phyloP scores from a whole-genome alignment of 2,113 vertebrate species.

The Cacatua alba region DNA sequence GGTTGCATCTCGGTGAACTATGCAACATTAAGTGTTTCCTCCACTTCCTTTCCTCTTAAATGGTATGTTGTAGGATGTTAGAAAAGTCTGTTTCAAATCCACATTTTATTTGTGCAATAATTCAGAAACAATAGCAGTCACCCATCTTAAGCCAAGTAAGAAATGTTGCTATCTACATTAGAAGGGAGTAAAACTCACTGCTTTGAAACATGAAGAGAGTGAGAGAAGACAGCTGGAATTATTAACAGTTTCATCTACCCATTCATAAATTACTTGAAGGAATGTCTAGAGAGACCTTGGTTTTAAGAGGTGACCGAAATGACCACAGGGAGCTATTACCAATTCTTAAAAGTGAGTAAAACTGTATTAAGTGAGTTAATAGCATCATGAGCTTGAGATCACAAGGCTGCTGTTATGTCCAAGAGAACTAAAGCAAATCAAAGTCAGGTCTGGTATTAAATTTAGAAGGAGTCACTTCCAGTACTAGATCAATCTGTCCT shows the following conservation, averaged over 20 bases:
- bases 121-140: not conserved
- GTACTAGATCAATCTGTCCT: not conserved
- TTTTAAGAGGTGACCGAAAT: not conserved
- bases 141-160: not conserved
- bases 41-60: not conserved
- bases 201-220: not conserved
- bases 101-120: not conserved
- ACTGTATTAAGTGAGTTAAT: not conserved
- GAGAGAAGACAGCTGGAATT: not conserved
- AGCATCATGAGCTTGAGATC: not conserved
- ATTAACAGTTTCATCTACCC: not conserved
- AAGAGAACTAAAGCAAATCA: not conserved
- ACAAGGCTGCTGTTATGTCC: not conserved
- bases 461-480: not conserved
- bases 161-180: not conserved
- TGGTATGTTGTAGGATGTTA: not conserved
- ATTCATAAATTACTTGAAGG: slow-evolving; percentile 5
- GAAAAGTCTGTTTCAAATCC: not conserved
- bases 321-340: slow-evolving; percentile 6
- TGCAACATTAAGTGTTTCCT: not conserved
- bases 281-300: not conserved
- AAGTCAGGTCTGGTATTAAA: not conserved
- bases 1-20: not conserved
- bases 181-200: not conserved
- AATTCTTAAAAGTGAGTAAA: slow-evolving; percentile 13